Conservation (phyloP, 2,113 vertebrate species). For the Epinephelus fuscoguttatus region DNA sequence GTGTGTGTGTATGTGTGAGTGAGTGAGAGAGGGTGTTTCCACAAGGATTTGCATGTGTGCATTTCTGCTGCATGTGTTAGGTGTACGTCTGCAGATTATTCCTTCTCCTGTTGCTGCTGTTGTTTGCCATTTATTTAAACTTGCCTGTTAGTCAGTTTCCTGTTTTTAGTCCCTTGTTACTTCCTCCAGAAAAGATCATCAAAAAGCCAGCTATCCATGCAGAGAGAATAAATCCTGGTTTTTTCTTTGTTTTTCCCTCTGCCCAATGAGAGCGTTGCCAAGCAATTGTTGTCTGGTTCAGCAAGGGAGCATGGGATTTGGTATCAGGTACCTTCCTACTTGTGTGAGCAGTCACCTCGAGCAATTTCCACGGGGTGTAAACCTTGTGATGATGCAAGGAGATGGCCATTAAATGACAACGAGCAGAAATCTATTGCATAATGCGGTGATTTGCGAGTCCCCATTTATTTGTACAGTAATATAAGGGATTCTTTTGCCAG, state of each 20-base stretch:
- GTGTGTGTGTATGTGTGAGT: slow-evolving; percentile 15
- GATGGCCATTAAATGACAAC: slow-evolving; percentile 68
- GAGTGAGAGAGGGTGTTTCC: slow-evolving; percentile 33
- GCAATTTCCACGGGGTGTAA: slow-evolving; percentile 69
- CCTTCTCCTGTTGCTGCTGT: slow-evolving; percentile 46
- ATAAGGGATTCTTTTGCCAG: slow-evolving; percentile 49
- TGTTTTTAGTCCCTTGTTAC: slow-evolving; percentile 34
- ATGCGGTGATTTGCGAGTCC: slow-evolving; percentile 52
- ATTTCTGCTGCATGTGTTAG: slow-evolving; percentile 20
- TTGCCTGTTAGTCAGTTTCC: slow-evolving; percentile 28
- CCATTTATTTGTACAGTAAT: slow-evolving; percentile 40
- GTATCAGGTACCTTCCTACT: slow-evolving; percentile 68
- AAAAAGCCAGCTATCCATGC: slow-evolving; percentile 36
- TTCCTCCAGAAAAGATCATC: slow-evolving; percentile 36
- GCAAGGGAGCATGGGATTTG: slow-evolving; percentile 77
- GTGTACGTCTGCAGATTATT: slow-evolving; percentile 27
- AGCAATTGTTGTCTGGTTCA: slow-evolving; percentile 78
- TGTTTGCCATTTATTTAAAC: slow-evolving; percentile 42
- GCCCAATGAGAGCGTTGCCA: slow-evolving; percentile 76
- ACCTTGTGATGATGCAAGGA: slow-evolving; percentile 74
- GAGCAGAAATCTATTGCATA: slow-evolving; percentile 69
- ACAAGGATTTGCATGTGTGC: slow-evolving; percentile 54
- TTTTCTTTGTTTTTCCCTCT: slow-evolving; percentile 60
- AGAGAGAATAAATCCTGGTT: slow-evolving; percentile 49
- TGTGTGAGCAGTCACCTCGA: slow-evolving; percentile 69